These are phyloP conservation scores for Papilio protenor DNA, from an alignment of 2,888 invertebrate species.

Conservation along the genomic window DNA sequence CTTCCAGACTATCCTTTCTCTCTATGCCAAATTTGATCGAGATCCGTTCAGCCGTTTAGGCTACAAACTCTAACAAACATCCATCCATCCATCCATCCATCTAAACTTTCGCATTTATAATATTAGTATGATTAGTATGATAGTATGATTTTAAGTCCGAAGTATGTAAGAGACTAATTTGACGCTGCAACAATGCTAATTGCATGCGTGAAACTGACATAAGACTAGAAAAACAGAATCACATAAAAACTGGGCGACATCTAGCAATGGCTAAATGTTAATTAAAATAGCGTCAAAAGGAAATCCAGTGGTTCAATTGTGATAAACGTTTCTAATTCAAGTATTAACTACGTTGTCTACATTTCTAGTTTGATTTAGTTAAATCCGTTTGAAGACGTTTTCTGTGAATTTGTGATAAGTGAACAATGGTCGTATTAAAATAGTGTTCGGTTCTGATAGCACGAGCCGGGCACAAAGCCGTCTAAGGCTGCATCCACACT, in stretches of 20 bases:
- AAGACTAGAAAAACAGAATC: background rate
- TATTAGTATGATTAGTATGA: too few relatives aligned
- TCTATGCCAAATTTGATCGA: too few relatives aligned
- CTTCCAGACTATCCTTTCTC: too few relatives aligned
- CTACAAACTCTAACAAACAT: too few relatives aligned
- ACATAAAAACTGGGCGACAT: background rate
- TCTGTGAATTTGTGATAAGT: background rate
- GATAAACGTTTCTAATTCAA: background rate
- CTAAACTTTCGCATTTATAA: too few relatives aligned
- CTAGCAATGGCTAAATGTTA: background rate
- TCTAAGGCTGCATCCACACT: background rate
- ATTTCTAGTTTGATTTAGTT: background rate
- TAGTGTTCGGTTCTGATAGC: slow-evolving; percentile 1
- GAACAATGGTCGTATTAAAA: slow-evolving; percentile 8
- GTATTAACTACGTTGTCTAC: background rate
- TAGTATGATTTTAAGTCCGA: background rate
- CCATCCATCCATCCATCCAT: too few relatives aligned
- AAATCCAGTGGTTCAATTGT: background rate
- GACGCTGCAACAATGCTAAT: background rate
- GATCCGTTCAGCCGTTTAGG: too few relatives aligned
- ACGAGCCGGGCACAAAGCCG: background rate
- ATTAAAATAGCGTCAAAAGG: background rate
- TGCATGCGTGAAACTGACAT: background rate
- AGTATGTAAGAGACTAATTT: background rate
- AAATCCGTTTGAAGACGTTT: background rate